These are phyloP conservation scores for Phalera bucephala DNA, from an alignment of 2,888 invertebrate species.

Conservation along the genomic window DNA sequence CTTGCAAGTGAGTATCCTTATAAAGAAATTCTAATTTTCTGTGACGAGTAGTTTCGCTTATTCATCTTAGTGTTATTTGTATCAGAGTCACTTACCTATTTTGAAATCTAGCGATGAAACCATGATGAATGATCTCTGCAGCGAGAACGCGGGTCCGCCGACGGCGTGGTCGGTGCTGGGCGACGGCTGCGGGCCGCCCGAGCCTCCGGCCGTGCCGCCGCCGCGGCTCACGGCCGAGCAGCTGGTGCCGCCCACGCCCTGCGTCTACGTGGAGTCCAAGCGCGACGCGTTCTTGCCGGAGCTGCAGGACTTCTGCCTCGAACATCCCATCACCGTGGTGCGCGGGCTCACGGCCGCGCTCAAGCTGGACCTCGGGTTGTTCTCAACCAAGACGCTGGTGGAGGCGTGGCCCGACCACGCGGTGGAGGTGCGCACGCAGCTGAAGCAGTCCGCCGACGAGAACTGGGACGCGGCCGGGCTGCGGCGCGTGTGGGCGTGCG, in stretches of 20 bases:
- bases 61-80: no score
- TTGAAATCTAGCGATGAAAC: no score
- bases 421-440: conserved; percentile 96
- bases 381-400: conserved; percentile 98
- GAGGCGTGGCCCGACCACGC: conserved; percentile 98
- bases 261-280: conserved; percentile 97
- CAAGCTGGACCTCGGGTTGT: conserved; percentile 97
- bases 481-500: conserved; percentile 96
- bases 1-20: conserved; percentile 85
- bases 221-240: conserved; percentile 93
- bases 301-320: conserved; percentile 98
- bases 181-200: conserved; percentile 86
- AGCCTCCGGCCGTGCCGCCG: conserved; percentile 93
- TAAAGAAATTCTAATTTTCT: no score
- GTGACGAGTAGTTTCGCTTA: no score
- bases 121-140: no score
- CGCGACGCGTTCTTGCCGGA: conserved; percentile 98
- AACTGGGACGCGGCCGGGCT: conserved; percentile 95
- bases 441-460: conserved; percentile 97
- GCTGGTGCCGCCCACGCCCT: conserved; percentile 95
- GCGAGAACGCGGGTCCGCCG: conserved; percentile 65
- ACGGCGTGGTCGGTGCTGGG: conserved; percentile 74
- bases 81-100: no score
- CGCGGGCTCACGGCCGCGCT: conserved; percentile 97
- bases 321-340: conserved; percentile 98